phyloP scores from a whole-genome alignment of 2,113 vertebrate genomes.

The Ammodytes marinus region DNA sequence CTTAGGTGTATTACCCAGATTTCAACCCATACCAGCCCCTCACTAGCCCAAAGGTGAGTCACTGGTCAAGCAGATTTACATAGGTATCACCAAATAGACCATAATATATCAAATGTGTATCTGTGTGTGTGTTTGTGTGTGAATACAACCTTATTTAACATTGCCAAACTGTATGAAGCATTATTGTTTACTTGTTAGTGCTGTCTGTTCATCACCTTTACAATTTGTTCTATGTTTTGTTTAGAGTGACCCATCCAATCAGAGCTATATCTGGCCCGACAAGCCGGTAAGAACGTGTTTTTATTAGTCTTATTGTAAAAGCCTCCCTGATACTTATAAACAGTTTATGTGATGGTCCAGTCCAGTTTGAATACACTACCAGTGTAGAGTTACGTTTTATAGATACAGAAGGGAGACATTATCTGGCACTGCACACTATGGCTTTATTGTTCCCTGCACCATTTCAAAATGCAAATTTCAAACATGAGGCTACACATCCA shows the following conservation, averaged over 20 bases:
- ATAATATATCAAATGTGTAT: not conserved
- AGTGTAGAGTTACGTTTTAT: not conserved
- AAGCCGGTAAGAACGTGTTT: constrained; percentile 76
- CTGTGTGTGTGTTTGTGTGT: no score
- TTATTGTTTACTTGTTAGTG: not conserved
- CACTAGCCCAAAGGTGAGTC: constrained; percentile 74
- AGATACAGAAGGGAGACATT: not conserved
- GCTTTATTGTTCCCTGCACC: not conserved
- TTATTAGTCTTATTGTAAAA: not conserved
- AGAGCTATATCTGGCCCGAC: constrained; percentile 65
- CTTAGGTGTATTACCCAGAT: constrained; percentile 88
- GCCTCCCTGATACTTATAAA: not conserved
- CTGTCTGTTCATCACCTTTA: not conserved
- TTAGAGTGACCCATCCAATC: constrained; percentile 77
- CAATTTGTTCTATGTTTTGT: not conserved
- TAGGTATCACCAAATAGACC: not conserved
- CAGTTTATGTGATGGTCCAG: not conserved
- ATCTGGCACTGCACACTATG: not conserved
- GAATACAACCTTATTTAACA: not conserved
- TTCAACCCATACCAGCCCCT: constrained; percentile 88
- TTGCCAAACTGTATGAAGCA: not conserved
- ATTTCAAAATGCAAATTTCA: no score
- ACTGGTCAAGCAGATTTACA: not conserved
- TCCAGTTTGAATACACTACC: not conserved
- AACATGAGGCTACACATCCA: no score